Percentiles rank a stretch among this genome's conserved stretches.
These are phyloP conservation scores for Cabera pusaria DNA, from an alignment of 2,888 invertebrate genomes.

Conservation along the genomic window DNA sequence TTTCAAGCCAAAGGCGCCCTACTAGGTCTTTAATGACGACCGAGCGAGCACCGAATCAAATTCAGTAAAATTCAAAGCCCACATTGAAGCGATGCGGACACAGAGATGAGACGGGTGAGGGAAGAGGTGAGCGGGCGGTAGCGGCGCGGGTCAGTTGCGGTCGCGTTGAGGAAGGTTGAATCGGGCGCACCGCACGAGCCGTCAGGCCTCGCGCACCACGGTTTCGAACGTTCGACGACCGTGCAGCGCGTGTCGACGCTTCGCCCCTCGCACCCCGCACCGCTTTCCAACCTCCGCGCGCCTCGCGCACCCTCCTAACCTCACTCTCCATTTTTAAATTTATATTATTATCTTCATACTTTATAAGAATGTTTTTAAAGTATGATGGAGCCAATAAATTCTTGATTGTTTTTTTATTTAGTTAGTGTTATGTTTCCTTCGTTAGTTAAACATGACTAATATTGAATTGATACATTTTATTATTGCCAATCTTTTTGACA, in stretches of 20 bases:
- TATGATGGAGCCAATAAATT: too few species aligned
- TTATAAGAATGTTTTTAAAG: too few species aligned
- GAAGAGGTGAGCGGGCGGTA: constrained; percentile 26
- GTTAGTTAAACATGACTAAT: too few species aligned
- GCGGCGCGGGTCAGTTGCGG: constrained; percentile 79
- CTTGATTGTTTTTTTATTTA: too few species aligned
- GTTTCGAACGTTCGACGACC: constrained; percentile 80
- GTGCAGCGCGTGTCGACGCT: constrained; percentile 81
- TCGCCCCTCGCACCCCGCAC: constrained; percentile 53
- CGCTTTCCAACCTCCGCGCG: constrained; percentile 38
- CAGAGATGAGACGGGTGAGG: constrained; percentile 27
- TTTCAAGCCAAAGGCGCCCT: constrained; percentile 1
- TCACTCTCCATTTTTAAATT: constrained; percentile 31
- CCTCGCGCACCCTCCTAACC: constrained; percentile 43
- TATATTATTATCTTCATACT: too few species aligned
- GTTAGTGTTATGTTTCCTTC: too few species aligned
- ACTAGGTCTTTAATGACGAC: constrained; percentile 7
- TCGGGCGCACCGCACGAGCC: constrained; percentile 81
- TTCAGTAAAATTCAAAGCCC: constrained; percentile 28
- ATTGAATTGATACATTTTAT: too few species aligned
- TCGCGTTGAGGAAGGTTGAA: constrained; percentile 83
- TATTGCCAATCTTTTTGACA: too few species aligned
- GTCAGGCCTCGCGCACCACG: constrained; percentile 64
- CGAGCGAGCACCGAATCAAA: constrained; percentile 13
- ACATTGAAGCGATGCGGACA: constrained; percentile 31